Evolutionary conservation across 2,888 invertebrate species (phyloP), one percentile per base, ranked within the genome.

Genomic region (Galerucella calmariensis): DNA sequence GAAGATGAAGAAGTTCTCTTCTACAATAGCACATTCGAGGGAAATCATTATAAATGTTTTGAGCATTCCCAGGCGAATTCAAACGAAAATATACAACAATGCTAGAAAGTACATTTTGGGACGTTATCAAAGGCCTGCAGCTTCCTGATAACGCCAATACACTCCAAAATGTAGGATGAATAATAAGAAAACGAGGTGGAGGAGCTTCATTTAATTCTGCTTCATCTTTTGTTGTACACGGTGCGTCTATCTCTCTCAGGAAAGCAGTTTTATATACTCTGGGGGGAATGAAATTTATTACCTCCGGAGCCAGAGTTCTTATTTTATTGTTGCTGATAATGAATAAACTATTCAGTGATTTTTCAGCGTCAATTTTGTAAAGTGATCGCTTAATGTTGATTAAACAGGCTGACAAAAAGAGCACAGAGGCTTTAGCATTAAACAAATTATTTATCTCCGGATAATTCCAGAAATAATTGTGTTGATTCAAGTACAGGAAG

Each of bases 41-140:
- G 67, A 72, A 72, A 72, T 72, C 72, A 72, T 72, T 72, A 72
- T 72, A 72, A 72, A 72, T 72, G 72, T 72, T 72, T 66, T 67
- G 66, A 67, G 72, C 59, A 72, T 72, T 72, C 72, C 72, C 72
- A 12, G 58, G 66, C 24, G 72, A 66, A 72, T 72, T 59, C 44
- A 72, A 58, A 72, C 66, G 72, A 72, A 72, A 72, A 72, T 72
- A 72, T 72, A 72, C 72, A 72, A 72, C 72, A 72, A 72, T 72
- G 72, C 66, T 72, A 67, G 72, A 72, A 72, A 72, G 72, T 72
- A 72, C 72, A 72, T 67, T 72, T 72, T 59, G 72, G 72, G 59
- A 46, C 72, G 66, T 66, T 72, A 72, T 72, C 72, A 72, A 72
- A 66, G 66, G 72, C 66, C 72, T 72, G 72, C 72, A 72, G 72